Conservation (phyloP, 2,797 vertebrate genomes). For the Clarias pachynema region DNA sequence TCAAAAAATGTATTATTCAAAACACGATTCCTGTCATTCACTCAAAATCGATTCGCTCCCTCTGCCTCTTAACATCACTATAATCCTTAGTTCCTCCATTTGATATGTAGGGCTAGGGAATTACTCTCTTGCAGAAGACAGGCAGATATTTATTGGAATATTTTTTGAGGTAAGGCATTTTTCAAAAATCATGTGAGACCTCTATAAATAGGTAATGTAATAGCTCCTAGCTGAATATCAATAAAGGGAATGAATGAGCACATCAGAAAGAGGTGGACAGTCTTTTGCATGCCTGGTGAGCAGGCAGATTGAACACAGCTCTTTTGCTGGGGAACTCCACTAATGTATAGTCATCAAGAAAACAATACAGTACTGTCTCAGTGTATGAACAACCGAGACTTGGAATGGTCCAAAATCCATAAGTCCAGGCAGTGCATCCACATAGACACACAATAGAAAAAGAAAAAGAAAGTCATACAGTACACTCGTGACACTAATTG, state of each 20-base stretch:
- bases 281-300: constrained; percentile 10
- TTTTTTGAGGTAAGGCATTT: constrained; percentile 53
- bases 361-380: neutral
- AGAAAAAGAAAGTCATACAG: neutral
- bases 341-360: constrained; percentile 20
- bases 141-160: constrained; percentile 70
- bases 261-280: constrained; percentile 10
- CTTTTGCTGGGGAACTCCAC: constrained; percentile 27
- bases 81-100: constrained; percentile 70
- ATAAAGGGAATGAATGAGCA: constrained; percentile 6
- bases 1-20: constrained; percentile 71
- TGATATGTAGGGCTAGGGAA: constrained; percentile 65
- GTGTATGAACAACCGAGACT: neutral
- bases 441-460: constrained; percentile 12
- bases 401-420: neutral
- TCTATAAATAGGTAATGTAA: constrained; percentile 29
- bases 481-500: neutral
- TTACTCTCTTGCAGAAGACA: constrained; percentile 64
- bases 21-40: constrained; percentile 67
- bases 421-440: neutral
- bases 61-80: constrained; percentile 67
- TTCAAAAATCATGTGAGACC: constrained; percentile 21
- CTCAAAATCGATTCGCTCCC: constrained; percentile 72
- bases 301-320: neutral
- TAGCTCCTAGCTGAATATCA: constrained; percentile 35